Evolutionary conservation across 1,140 invertebrate species (phyloP).

Genomic region (Bombus confusus): DNA sequence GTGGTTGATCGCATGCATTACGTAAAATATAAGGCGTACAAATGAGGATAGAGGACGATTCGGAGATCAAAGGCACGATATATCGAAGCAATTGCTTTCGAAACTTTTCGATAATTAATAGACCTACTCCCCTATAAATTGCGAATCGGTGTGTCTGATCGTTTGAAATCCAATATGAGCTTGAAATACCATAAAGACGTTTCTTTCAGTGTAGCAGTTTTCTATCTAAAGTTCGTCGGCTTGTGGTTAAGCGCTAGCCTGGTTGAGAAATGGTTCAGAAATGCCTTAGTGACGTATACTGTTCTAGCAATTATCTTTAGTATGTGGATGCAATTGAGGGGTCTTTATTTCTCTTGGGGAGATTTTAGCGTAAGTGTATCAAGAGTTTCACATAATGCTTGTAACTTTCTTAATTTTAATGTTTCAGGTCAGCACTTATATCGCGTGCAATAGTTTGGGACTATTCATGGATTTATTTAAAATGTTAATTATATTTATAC

Average conservation of each 20-base stretch:
- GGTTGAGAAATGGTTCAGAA: conserved; percentile 10
- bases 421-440: conserved; percentile 51
- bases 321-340: conserved; percentile 18
- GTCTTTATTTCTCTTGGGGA: conserved; percentile 49
- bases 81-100: neutral
- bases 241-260: conserved; percentile 46
- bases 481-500: neutral
- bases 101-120: neutral
- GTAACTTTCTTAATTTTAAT: neutral
- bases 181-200: neutral
- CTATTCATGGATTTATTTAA: conserved; percentile 53
- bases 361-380: conserved; percentile 60
- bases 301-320: neutral
- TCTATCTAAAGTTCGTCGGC: conserved; percentile 58
- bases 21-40: neutral
- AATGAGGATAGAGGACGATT: neutral
- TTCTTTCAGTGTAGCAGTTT: conserved; percentile 46
- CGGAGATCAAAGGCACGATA: neutral
- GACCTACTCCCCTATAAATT: neutral
- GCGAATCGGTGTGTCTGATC: neutral
- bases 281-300: conserved; percentile 37
- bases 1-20: neutral
- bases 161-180: neutral
- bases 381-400: neutral
- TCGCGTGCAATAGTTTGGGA: conserved; percentile 40